These are phyloP conservation scores for Microtus montanus DNA, from an alignment of 2,113 vertebrate genomes.

Conservation along the genomic window DNA sequence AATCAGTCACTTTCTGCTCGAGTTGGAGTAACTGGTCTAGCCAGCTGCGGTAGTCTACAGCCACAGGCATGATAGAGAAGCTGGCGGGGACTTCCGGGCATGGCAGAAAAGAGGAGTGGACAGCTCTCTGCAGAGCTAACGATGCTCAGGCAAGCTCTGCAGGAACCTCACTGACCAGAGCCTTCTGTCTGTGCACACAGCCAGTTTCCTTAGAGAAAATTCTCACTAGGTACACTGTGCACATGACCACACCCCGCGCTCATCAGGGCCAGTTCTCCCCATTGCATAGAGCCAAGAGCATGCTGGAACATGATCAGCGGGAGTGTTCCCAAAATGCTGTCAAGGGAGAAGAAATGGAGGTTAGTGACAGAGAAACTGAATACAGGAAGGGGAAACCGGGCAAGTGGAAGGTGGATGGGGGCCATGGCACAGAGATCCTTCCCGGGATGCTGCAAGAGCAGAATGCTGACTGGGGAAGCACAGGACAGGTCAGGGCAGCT, in stretches of 20 bases:
- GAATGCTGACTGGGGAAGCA: not conserved
- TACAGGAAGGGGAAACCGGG: not conserved
- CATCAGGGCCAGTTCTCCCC: not conserved
- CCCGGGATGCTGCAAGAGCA: not conserved
- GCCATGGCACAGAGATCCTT: not conserved
- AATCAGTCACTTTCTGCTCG: not conserved
- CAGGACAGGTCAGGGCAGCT: not conserved
- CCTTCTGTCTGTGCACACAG: not conserved
- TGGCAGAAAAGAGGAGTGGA: not conserved
- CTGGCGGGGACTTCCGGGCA: not conserved
- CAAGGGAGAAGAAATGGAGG: not conserved
- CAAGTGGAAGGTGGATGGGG: not conserved
- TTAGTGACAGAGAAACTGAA: not conserved
- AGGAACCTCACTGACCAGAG: not conserved
- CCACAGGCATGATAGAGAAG: not conserved
- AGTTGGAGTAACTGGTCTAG: not conserved
- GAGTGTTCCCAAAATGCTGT: not conserved
- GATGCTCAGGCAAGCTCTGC: not conserved
- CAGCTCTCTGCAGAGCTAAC: too few relatives aligned
- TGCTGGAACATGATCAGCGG: not conserved
- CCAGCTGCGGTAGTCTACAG: not conserved
- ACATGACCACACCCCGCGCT: not conserved
- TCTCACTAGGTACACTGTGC: not conserved
- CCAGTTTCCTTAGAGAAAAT: not conserved
- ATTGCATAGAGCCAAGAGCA: not conserved